These are phyloP conservation scores for Heliconius sara DNA, from an alignment of 2,888 invertebrate species.

Conservation along the genomic window DNA sequence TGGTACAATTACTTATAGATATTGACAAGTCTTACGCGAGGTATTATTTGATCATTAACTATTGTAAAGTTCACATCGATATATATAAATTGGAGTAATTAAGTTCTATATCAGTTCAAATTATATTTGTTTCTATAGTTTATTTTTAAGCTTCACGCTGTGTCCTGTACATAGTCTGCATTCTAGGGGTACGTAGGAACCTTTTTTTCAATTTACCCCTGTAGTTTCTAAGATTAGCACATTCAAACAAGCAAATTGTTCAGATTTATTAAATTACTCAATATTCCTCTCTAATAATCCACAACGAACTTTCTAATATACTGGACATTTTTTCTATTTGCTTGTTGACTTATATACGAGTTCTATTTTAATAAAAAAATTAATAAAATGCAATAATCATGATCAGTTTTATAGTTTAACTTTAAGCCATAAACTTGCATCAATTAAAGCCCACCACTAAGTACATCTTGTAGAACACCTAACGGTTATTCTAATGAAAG, in stretches of 20 bases:
- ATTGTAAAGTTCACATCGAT: conserved; percentile 10
- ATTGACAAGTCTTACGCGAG: not conserved
- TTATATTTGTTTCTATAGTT: not conserved
- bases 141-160: too few species aligned
- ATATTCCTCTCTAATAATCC: not conserved
- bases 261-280: not conserved
- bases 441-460: conserved; percentile 18
- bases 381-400: not conserved
- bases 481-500: conserved; percentile 1
- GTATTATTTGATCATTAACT: conserved; percentile 10
- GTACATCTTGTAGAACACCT: conserved; percentile 22
- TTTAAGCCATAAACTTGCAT: conserved; percentile 10
- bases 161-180: too few species aligned
- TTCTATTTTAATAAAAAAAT: not conserved
- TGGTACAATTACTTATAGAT: conserved; percentile 36
- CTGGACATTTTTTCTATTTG: not conserved
- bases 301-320: not conserved
- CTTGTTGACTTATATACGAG: not conserved
- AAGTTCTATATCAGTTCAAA: not conserved
- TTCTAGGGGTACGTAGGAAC: too few species aligned
- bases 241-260: not conserved
- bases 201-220: too few species aligned
- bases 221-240: not conserved
- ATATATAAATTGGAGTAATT: conserved; percentile 1
- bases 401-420: conserved; percentile 15